phyloP scores from a whole-genome alignment of 2,113 vertebrate species.

The Coturnix japonica region DNA sequence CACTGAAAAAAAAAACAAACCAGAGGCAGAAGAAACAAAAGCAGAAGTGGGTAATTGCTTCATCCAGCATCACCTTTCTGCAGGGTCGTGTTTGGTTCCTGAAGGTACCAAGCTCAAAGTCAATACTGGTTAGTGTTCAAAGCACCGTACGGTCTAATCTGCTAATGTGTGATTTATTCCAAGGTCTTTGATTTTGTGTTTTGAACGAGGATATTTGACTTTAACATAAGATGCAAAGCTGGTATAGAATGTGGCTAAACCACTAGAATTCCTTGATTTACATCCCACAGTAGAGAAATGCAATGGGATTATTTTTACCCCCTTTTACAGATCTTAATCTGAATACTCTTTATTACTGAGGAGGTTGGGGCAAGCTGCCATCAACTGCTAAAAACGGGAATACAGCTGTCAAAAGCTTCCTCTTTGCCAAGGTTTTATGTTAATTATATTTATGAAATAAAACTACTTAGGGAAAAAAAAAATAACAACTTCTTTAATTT shows the following conservation, averaged over 20 bases:
- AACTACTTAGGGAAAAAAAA: background rate
- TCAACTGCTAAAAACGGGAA: background rate
- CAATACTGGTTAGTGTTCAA: background rate
- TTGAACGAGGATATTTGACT: background rate
- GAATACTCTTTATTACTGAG: background rate
- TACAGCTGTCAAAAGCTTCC: background rate
- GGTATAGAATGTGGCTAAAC: background rate
- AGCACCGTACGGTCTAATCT: background rate
- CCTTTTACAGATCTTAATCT: background rate
- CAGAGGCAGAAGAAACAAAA: background rate
- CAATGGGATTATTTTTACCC: background rate
- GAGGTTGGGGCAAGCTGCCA: background rate
- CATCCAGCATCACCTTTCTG: background rate
- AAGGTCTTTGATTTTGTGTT: background rate
- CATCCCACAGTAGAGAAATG: background rate
- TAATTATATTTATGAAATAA: background rate
- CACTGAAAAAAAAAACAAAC: no score
- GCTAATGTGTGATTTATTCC: background rate
- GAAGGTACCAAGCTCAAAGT: background rate
- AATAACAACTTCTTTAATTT: background rate
- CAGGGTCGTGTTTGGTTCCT: background rate
- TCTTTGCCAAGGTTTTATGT: background rate
- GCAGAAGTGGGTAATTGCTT: background rate
- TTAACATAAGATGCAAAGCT: background rate
- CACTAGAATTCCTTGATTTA: background rate